Evolutionary conservation across 2,888 invertebrate genomes (phyloP).

Genomic region (Agelastica alni): DNA sequence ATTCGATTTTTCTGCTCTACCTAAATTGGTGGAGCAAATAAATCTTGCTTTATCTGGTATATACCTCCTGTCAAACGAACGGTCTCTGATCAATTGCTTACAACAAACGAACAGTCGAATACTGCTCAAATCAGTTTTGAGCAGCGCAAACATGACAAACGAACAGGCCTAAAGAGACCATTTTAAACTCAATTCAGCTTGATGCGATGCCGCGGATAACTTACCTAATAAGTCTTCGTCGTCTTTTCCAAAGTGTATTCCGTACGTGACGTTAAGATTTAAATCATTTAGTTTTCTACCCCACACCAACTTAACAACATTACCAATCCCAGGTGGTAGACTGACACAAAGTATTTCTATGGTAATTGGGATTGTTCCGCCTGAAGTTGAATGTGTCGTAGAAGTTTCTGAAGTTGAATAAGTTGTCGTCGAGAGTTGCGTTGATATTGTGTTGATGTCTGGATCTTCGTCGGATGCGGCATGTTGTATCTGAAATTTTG

Average conservation of each 20-base stretch:
- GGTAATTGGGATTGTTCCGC: constrained; percentile 26
- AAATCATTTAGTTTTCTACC: constrained; percentile 36
- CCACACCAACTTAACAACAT: constrained; percentile 45
- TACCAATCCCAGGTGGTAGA: constrained; percentile 40
- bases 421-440: constrained; percentile 4
- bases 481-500: constrained; percentile 13
- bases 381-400: constrained; percentile 2
- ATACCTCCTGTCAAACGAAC: too few relatives aligned
- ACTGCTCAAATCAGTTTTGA: too few relatives aligned
- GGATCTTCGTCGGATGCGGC: constrained; percentile 12
- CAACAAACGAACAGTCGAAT: too few relatives aligned
- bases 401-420: constrained; percentile 7
- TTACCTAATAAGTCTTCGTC: constrained; percentile 43
- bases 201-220: too few relatives aligned
- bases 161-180: too few relatives aligned
- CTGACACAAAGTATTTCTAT: constrained; percentile 44
- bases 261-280: constrained; percentile 41
- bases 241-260: constrained; percentile 42
- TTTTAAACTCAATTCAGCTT: too few relatives aligned
- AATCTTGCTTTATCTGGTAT: too few relatives aligned
- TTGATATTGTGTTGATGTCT: constrained; percentile 6
- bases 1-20: too few relatives aligned
- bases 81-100: too few relatives aligned
- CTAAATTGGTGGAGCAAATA: too few relatives aligned
- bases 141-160: too few relatives aligned